Evolutionary conservation across 2,113 vertebrate genomes (phyloP).

Genomic region (Anarrhichthys ocellatus): DNA sequence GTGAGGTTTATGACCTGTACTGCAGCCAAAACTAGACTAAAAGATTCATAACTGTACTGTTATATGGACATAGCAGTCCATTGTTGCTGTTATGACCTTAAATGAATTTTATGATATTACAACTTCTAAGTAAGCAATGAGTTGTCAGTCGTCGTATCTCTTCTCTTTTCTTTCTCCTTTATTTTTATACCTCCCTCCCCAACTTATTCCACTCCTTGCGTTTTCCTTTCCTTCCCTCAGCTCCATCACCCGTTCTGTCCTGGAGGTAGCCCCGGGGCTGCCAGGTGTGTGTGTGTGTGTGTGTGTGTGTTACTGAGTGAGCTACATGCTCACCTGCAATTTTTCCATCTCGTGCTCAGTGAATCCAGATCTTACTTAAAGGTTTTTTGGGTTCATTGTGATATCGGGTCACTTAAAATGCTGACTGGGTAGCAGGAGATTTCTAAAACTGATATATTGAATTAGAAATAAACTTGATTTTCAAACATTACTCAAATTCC

Average conservation of each 20-base stretch:
- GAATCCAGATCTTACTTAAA: constrained; percentile 23
- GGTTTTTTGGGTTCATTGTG: constrained; percentile 14
- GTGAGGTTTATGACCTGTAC: too few relatives aligned
- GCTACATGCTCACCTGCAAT: constrained; percentile 19
- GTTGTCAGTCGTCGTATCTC: neutral
- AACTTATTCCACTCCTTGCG: constrained; percentile 27
- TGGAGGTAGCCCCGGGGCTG: constrained; percentile 71
- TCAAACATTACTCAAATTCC: neutral
- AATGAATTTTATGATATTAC: neutral
- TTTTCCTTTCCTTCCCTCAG: constrained; percentile 42
- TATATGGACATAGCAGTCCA: neutral
- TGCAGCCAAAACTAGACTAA: constrained; percentile 11
- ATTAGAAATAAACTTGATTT: neutral
- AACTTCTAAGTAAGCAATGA: constrained; percentile 7
- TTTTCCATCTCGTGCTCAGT: constrained; percentile 29
- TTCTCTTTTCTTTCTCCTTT: neutral
- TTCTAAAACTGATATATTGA: neutral
- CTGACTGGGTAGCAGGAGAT: neutral
- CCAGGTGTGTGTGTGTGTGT: constrained; percentile 58
- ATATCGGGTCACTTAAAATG: neutral
- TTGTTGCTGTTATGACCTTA: neutral
- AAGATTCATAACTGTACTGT: neutral
- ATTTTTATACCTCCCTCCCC: constrained; percentile 29
- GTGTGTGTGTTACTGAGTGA: constrained; percentile 54
- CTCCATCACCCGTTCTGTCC: constrained; percentile 68